Evolutionary conservation across 2,888 invertebrate genomes (phyloP), one percentile per base, ranked within the genome.

Genomic region (Parnassius smintheus): DNA sequence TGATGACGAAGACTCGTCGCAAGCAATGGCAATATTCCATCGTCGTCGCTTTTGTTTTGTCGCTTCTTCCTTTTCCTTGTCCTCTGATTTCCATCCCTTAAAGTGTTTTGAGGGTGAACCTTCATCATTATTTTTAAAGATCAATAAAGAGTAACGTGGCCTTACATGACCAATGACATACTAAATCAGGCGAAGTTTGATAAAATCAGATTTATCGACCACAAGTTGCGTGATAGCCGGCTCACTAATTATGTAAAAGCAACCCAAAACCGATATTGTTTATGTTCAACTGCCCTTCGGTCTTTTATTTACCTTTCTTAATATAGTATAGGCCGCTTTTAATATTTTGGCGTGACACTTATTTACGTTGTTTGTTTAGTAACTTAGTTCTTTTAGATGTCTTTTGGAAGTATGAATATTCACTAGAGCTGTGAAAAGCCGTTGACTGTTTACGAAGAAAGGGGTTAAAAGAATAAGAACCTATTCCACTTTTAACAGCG

Each of bases 1-100:
- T 96, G 96, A 75, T 94, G 94, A 45, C 93, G 92, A 75, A 94
- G 92, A 78, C 95, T 96, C 1, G 94, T 93, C 35, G 93, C 92
- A 61, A 94, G 78, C 70, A 94, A 69, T 8, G 87, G 82, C 48
- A 88, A 63, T 10, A 84, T 75, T 22, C 84, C 79, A 58, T 79
- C 81, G 57, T 83, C 82, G 52, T 68, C 68, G 56, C 75, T 77
- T 63, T 71, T 64, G 50, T 64, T 35, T 7, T 62, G 44, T 65
- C 66, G 67, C 18, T 65, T 67, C 18, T 67, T 71, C 44, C 65
- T 64, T 25, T 62, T 68, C 45, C 58, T 68, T 25, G 54, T 18
- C 25, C 54, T 56, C 45, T 67, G 68, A 59, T 72, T 70, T 12
- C 64, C 72, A 71, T 75, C 73, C 65, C 76, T 79, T 54, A 72